A percentile compares a stretch with the other conserved stretches of the same genome.
These are phyloP conservation scores for Glyptemys insculpta DNA, from an alignment of 2,797 vertebrate genomes.

Conservation along the genomic window DNA sequence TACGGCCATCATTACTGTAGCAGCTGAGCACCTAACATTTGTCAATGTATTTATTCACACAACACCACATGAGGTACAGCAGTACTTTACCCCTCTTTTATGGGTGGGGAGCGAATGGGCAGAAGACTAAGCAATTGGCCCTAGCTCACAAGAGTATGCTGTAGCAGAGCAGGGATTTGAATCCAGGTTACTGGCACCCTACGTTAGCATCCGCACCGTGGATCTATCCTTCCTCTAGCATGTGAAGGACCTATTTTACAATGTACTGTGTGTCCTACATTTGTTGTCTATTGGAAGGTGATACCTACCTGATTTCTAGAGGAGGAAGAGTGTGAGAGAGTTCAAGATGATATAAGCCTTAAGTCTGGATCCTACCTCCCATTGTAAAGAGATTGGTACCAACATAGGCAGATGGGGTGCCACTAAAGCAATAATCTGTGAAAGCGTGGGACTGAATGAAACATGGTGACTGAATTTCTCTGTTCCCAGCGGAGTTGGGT, in stretches of 20 bases:
- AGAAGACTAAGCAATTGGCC: background rate
- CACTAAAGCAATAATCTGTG: rapidly evolving
- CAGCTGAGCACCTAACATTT: rapidly evolving
- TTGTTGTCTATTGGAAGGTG: background rate
- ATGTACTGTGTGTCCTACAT: background rate
- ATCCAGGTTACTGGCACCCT: background rate
- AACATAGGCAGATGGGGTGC: background rate
- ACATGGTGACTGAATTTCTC: background rate
- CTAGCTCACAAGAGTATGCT: background rate
- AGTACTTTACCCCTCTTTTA: background rate
- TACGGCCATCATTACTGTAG: rapidly evolving
- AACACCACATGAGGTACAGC: rapidly evolving
- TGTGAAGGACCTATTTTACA: background rate
- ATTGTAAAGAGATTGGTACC: background rate
- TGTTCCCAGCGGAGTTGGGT: background rate
- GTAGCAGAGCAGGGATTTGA: background rate
- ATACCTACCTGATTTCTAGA: background rate
- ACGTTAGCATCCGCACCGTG: too few relatives aligned
- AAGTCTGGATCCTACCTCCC: background rate
- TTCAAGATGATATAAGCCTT: background rate
- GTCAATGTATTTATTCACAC: background rate
- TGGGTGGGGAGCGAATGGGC: background rate
- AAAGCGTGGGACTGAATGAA: background rate
- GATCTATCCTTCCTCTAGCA: background rate
- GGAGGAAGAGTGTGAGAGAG: background rate